Base-by-base conservation (phyloP, 2,888 invertebrate genomes). In the Microctonus aethiopoides region DNA sequence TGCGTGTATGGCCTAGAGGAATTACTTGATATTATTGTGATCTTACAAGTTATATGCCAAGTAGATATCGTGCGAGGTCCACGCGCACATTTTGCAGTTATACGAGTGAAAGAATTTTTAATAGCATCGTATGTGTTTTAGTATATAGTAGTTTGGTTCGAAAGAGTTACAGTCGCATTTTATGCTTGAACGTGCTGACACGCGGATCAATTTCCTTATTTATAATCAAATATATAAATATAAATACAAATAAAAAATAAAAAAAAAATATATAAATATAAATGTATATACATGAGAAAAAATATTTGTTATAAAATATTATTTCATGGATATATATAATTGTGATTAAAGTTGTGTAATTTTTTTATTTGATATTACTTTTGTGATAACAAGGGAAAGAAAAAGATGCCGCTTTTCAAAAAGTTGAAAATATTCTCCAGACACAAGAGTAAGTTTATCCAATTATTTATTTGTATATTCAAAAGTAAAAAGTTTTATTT, bases 381-480 rank as follows among this genome's bases (percentile, higher is more conserved):
- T 24, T 59, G 46, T 59, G n/a, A 41, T 24, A 16, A 52, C 61
- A 41, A 29, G n/a, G 52, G 20, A 29, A 7, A 63, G 36, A 60
- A 54, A 59, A 32, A 7, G 63, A 85, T 85, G 85, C 81, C 83
- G 61, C 81, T 85, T 72, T 85, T 85, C 75, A 84, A 84, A 74
- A 85, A 84, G 73, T 72, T 85, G 46, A 73, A 80, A 29, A 80
- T 81, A 74, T 83, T 84, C 68, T 75, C 84, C 68, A 79, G 80
- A 59, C 84, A 83, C 72, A 83, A 83, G 73, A 85, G 85, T 85
- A 72, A 85, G 85, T 82, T n/a, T 20, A 10, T 66, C 64, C 51
- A 20, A 6, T 54, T 36, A 20, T 66, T 64, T 1, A 7, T 52
- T 20, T 3, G 34, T 32, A 60, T 52, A 52, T n/a, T 67, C 52